Percentiles rank a stretch among this genome's conserved stretches.
phyloP scores from a whole-genome alignment of 2,797 vertebrate genomes.

The Pagetopsis macropterus region DNA sequence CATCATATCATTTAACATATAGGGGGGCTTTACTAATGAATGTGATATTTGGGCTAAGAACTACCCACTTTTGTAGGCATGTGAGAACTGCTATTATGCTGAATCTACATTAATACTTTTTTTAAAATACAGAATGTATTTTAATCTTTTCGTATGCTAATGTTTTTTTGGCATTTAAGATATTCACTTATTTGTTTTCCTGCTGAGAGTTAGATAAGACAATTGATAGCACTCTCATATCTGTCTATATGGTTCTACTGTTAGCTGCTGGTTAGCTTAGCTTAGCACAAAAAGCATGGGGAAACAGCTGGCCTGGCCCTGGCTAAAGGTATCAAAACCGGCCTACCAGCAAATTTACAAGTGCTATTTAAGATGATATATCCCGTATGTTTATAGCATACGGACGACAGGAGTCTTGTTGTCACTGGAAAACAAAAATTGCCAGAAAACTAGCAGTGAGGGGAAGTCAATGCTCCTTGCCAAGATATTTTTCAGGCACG shows the following conservation, averaged over 20 bases:
- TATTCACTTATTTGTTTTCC: not conserved
- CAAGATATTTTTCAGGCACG: not conserved
- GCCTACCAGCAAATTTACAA: not conserved
- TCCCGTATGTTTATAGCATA: not conserved
- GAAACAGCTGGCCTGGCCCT: not conserved
- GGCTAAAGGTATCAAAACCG: not conserved
- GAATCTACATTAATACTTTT: not conserved
- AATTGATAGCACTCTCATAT: not conserved
- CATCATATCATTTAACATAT: constrained; percentile 5
- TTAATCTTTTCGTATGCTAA: not conserved
- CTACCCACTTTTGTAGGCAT: constrained; percentile 2
- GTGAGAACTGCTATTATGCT: constrained; percentile 1
- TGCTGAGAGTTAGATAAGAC: not conserved
- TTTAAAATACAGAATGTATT: too few relatives aligned
- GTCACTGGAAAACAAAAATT: not conserved
- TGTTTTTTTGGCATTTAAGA: not conserved
- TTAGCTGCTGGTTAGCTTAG: not conserved
- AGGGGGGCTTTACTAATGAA: constrained; percentile 37
- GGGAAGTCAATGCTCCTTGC: not conserved
- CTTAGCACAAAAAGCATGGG: not conserved
- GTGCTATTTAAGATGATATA: not conserved
- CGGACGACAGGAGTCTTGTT: not conserved
- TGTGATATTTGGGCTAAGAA: constrained; percentile 28
- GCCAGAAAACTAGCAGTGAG: not conserved
- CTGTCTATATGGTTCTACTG: not conserved